These are phyloP conservation scores for Syritta pipiens DNA, from an alignment of 2,888 invertebrate species.

Conservation along the genomic window DNA sequence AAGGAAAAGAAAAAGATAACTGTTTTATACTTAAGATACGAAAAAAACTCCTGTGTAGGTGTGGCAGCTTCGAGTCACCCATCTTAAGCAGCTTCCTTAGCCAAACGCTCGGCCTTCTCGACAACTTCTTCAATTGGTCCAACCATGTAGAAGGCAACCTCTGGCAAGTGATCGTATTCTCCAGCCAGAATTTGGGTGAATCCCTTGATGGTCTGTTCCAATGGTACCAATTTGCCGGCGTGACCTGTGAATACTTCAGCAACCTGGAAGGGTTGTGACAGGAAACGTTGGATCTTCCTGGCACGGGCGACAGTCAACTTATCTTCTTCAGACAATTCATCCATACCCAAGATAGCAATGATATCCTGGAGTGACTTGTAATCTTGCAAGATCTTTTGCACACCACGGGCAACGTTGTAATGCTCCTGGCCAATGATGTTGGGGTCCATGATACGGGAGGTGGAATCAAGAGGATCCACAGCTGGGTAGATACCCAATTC, in stretches of 20 bases:
- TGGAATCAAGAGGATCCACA: constrained; percentile 96
- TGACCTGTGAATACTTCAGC: constrained; percentile 97
- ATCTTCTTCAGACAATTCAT: constrained; percentile 96
- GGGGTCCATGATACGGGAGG: constrained; percentile 96
- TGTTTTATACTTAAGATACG: constrained; percentile 60
- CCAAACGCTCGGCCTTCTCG: constrained; percentile 86
- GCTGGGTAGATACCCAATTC: constrained; percentile 96
- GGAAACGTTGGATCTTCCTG: constrained; percentile 95
- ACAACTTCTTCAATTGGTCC: constrained; percentile 94
- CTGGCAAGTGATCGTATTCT: constrained; percentile 94
- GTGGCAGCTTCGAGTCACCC: constrained; percentile 42
- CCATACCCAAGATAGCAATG: constrained; percentile 97
- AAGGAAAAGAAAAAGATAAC: constrained; percentile 64
- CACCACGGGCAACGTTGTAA: constrained; percentile 92
- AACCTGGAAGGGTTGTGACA: constrained; percentile 95
- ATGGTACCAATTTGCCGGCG: constrained; percentile 92
- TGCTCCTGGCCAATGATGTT: constrained; percentile 93
- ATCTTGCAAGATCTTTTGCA: constrained; percentile 94
- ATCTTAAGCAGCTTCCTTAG: constrained; percentile 74
- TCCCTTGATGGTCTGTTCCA: constrained; percentile 92
- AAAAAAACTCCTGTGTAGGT: constrained; percentile 58
- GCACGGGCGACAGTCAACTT: constrained; percentile 96
- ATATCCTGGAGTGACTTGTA: constrained; percentile 91
- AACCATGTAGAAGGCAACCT: constrained; percentile 98
- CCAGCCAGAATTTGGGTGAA: constrained; percentile 91